Percentiles rank a stretch among this genome's conserved stretches.
Conservation (phyloP, 2,797 vertebrate genomes). For the Hydrocynus forskahlii region DNA sequence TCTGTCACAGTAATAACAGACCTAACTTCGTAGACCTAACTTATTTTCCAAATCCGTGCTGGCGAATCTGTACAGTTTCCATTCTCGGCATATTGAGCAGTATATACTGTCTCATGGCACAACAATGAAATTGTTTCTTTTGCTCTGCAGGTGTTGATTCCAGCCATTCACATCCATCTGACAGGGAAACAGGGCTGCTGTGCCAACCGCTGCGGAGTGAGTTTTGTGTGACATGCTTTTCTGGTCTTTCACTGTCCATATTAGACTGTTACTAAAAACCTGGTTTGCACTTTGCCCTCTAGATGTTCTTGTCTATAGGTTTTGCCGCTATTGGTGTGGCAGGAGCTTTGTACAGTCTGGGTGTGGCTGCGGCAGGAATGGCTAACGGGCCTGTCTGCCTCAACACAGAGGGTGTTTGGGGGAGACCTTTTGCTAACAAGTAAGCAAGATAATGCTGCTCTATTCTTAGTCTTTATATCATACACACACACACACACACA, state of each 20-base stretch:
- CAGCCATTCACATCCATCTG: slow-evolving; percentile 79
- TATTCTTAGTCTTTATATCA: not conserved
- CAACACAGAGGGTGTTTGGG: not conserved
- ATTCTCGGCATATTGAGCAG: not conserved
- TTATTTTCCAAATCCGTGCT: not conserved
- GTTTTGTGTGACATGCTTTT: slow-evolving; percentile 35
- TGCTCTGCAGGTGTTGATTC: slow-evolving; percentile 69
- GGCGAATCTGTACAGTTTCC: not conserved
- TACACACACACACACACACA: too few relatives aligned
- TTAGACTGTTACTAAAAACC: not conserved
- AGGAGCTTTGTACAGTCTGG: slow-evolving; percentile 71
- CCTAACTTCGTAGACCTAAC: not conserved
- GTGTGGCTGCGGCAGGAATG: slow-evolving; percentile 65
- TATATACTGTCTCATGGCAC: not conserved
- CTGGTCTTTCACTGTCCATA: not conserved
- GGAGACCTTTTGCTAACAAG: slow-evolving; percentile 58
- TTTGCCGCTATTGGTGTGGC: slow-evolving; percentile 70
- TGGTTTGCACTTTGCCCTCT: slow-evolving; percentile 13
- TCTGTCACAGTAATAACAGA: not conserved
- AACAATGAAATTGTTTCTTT: not conserved
- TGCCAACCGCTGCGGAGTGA: slow-evolving; percentile 79
- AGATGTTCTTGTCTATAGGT: slow-evolving; percentile 83
- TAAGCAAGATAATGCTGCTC: slow-evolving; percentile 38
- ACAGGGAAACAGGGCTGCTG: slow-evolving; percentile 76
- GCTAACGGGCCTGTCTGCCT: slow-evolving; percentile 70